Evolutionary conservation across 1,140 invertebrate genomes (phyloP).

Genomic region (Mylabris phalerata): DNA sequence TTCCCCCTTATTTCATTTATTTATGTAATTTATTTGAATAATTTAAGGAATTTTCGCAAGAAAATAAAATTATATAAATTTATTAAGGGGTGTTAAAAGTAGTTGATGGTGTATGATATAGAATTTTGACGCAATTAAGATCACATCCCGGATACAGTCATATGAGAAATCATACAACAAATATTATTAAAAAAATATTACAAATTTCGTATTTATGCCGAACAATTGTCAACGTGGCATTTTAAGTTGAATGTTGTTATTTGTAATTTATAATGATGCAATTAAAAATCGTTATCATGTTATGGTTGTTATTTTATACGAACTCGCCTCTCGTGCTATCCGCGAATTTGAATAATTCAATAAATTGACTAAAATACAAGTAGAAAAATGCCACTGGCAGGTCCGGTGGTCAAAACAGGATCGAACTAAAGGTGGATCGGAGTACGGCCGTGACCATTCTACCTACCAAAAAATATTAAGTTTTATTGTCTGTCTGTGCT

Average conservation of each 20-base stretch:
- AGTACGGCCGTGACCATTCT: constrained; percentile 27
- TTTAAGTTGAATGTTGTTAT: constrained; percentile 41
- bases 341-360: constrained; percentile 1
- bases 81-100: constrained; percentile 27
- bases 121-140: not conserved
- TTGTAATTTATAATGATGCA: constrained; percentile 37
- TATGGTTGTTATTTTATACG: constrained; percentile 40
- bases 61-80: constrained; percentile 9
- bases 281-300: constrained; percentile 39
- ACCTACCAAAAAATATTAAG: constrained; percentile 20
- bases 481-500: constrained; percentile 36
- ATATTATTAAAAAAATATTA: constrained; percentile 17
- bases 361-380: too few relatives aligned
- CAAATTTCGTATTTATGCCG: constrained; percentile 34
- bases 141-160: constrained; percentile 1
- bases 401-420: constrained; percentile 17
- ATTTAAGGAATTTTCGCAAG: not conserved
- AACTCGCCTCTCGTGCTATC: constrained; percentile 20
- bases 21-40: not conserved
- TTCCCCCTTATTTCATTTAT: not conserved
- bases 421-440: constrained; percentile 23
- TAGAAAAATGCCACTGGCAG: constrained; percentile 17
- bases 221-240: constrained; percentile 35
- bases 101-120: constrained; percentile 1
- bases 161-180: not conserved